Base-by-base conservation (phyloP, 2,888 invertebrate species). In the Drosophila longiperda region DNA sequence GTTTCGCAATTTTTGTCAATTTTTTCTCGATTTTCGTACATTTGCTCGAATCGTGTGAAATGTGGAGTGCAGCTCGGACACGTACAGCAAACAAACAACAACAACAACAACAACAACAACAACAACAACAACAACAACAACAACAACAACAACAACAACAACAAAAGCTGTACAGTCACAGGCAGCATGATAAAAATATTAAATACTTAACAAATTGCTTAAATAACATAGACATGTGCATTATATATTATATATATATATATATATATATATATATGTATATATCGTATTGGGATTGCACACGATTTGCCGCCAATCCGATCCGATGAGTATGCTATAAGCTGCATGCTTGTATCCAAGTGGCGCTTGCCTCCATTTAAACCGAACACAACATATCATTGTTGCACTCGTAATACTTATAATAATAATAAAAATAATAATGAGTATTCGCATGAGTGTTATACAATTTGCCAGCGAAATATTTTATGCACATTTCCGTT, bases 31-130 rank as follows among this genome's bases (percentile, higher is more conserved):
- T 58, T 69, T 66, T 60, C 26, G 60, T 54, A 64, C 60, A 64
- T 60, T 70, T 78, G 64, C 61, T 61, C 62, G 71, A 52, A 66
- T 89, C 85, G 90, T 87, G 88, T 86, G 90, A 89, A 86, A 80
- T 89, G 70, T 85, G 58, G 83, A 89, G 83, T 87, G 74, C 66
- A 58, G 61, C 52, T 34, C 49, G 66, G 78, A 86, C 90, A 86
- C 90, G 85, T 86, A 87, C 78, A 6, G 42, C 63, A 57, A 71
- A 66, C 61, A 66, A 66, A 63, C 48, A 63, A 54, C 38, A 38
- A 4, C 40, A 68, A 45, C 29, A 61, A 49, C 23, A 75, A 61
- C 34, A 54, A 54, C 9, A 61, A 64, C 36, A 60, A 61, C 29
- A 42, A 42, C 29, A 75, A n/a, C n/a, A n/a, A n/a, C n/a, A n/a